Conservation (phyloP, 2,113 vertebrate genomes). For the Gymnarchus niloticus region DNA sequence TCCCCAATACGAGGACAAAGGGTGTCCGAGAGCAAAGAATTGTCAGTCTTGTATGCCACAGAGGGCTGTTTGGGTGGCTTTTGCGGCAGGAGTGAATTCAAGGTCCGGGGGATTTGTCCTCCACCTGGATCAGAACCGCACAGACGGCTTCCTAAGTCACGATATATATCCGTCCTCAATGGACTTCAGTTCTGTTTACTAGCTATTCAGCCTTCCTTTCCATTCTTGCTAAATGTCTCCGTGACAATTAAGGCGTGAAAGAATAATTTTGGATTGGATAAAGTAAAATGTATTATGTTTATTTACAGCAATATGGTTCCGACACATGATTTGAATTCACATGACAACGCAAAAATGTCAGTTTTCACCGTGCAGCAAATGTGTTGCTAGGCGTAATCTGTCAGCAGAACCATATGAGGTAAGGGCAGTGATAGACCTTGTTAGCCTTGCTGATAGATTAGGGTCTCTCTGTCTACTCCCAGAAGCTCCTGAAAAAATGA, state of each 20-base stretch:
- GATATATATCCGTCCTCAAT: neutral
- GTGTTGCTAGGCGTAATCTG: neutral
- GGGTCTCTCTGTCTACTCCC: neutral
- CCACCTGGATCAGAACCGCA: neutral
- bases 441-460: slow-evolving; percentile 1
- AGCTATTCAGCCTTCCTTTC: neutral
- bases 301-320: neutral
- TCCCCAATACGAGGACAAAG: neutral
- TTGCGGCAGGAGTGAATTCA: neutral
- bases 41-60: neutral
- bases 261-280: neutral
- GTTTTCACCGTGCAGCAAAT: neutral
- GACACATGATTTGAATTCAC: neutral
- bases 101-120: neutral
- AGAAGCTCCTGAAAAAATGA: neutral
- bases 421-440: neutral
- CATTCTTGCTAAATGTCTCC: neutral
- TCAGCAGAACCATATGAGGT: neutral
- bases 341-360: neutral
- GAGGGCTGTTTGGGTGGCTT: neutral
- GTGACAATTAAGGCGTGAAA: neutral
- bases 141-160: neutral
- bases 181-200: neutral
- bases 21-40: neutral
- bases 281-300: neutral